Conservation (phyloP, 2,113 vertebrate species). For the Boulengeromyrus knoepffleri region DNA sequence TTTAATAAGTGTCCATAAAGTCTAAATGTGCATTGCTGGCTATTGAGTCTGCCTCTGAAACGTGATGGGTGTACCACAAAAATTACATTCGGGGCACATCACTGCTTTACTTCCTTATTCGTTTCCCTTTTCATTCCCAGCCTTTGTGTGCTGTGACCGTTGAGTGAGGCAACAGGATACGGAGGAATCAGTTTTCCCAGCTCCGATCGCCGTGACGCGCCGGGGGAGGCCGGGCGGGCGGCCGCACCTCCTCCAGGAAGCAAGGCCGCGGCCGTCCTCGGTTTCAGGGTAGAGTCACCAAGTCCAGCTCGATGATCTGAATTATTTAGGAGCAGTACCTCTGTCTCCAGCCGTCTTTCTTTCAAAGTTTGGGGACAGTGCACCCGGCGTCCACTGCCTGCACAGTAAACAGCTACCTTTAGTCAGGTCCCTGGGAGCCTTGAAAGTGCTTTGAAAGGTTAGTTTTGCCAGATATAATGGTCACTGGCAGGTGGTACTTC, state of each 20-base stretch:
- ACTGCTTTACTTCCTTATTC: background rate
- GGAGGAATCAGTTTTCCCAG: background rate
- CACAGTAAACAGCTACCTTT: constrained; percentile 12
- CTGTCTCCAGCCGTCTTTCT: constrained; percentile 5
- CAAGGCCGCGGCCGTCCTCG: background rate
- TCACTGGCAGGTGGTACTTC: background rate
- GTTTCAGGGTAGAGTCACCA: constrained; percentile 13
- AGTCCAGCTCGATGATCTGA: constrained; percentile 25
- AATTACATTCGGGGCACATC: background rate
- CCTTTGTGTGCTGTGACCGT: background rate
- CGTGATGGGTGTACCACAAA: background rate
- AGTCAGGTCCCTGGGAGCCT: background rate
- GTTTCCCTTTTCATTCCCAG: background rate
- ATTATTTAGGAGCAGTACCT: constrained; percentile 37
- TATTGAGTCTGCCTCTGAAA: background rate
- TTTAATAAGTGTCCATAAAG: background rate
- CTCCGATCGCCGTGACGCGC: background rate
- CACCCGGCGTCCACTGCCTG: background rate
- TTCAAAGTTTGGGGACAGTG: constrained; percentile 7
- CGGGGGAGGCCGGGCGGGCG: background rate
- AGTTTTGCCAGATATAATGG: background rate
- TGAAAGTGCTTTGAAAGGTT: constrained; percentile 8
- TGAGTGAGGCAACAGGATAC: background rate
- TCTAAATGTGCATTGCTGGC: background rate
- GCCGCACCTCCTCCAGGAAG: background rate